Conservation (phyloP, 2,888 invertebrate species). For the Scrobipalpa atriplicella region DNA sequence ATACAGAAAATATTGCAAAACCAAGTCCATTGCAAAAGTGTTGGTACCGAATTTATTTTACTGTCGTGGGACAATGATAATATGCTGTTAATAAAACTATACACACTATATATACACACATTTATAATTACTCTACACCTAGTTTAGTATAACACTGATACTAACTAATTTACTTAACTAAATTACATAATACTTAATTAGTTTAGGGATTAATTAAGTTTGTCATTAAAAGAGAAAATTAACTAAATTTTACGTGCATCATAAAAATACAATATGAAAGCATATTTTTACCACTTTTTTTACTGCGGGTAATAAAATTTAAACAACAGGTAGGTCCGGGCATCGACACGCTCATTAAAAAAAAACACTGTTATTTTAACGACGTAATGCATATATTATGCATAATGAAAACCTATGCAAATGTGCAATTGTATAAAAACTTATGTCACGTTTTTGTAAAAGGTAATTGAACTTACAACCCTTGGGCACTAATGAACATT, state of each 20-base stretch:
- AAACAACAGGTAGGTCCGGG: neutral
- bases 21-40: too few species aligned
- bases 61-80: too few species aligned
- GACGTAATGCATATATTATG: neutral
- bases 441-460: neutral
- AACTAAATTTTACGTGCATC: neutral
- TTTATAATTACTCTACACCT: too few species aligned
- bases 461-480: neutral
- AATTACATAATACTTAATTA: too few species aligned
- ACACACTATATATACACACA: too few species aligned
- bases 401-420: slow-evolving; percentile 23
- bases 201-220: neutral
- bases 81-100: too few species aligned
- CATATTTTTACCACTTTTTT: slow-evolving; percentile 3
- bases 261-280: neutral
- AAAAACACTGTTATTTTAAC: slow-evolving; percentile 25
- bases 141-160: too few species aligned
- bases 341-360: slow-evolving; percentile 29
- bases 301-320: neutral
- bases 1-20: too few species aligned
- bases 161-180: too few species aligned
- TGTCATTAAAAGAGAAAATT: neutral
- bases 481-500: neutral
- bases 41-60: too few species aligned
- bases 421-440: neutral